A percentile compares a stretch with the other conserved stretches of the same genome.
These are phyloP conservation scores for Magallana angulata DNA, from an alignment of 1,140 invertebrate species.

Conservation along the genomic window DNA sequence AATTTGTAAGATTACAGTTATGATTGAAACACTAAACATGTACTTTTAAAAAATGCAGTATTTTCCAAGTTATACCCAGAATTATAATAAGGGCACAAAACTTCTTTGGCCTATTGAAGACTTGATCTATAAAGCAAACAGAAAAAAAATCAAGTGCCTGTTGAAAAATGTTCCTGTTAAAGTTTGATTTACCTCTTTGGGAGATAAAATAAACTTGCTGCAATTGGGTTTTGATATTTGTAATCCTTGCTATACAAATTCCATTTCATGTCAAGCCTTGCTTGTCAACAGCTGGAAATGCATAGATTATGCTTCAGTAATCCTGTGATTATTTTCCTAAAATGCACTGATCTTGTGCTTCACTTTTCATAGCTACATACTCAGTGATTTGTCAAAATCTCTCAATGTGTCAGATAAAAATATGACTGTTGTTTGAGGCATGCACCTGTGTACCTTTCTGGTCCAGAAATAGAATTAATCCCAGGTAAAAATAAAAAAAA, in stretches of 20 bases:
- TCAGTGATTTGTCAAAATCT: slow-evolving; percentile 2
- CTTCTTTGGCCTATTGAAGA: background rate
- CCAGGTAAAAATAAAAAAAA: background rate
- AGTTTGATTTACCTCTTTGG: slow-evolving; percentile 32
- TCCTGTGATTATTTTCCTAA: background rate
- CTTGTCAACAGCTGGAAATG: slow-evolving; percentile 27
- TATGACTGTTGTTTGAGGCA: background rate
- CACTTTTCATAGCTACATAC: background rate
- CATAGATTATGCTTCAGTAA: background rate
- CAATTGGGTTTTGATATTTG: background rate
- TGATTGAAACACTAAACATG: too few species aligned
- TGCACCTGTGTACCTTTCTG: background rate
- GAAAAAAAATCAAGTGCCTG: background rate
- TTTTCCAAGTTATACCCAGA: too few species aligned
- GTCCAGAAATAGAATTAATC: slow-evolving; percentile 16
- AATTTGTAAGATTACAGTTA: too few species aligned
- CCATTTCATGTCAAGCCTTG: background rate
- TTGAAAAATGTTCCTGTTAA: slow-evolving; percentile 33
- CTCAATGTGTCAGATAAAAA: slow-evolving; percentile 1
- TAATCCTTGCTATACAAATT: slow-evolving; percentile 31
- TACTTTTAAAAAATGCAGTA: too few species aligned
- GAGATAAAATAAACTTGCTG: slow-evolving; percentile 4
- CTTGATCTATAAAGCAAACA: background rate
- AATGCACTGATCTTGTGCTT: background rate
- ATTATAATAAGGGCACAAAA: too few species aligned